phyloP scores from a whole-genome alignment of 2,888 invertebrate genomes.

The Lathronympha strigana region DNA sequence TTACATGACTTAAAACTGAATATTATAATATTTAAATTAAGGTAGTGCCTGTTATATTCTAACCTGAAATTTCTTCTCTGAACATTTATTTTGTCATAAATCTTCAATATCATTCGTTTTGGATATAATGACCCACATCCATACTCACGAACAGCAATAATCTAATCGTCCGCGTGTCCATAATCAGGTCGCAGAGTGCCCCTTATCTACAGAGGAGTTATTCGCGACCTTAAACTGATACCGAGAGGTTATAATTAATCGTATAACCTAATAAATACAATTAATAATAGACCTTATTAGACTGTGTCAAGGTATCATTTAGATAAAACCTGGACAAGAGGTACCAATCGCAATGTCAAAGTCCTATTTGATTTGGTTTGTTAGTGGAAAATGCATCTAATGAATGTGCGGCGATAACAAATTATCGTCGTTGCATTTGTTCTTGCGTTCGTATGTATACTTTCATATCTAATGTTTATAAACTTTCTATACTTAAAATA shows the following conservation, averaged over 20 bases:
- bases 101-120: neutral
- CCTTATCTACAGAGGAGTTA: conserved; percentile 21
- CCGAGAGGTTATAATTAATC: conserved; percentile 13
- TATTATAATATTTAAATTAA: too few relatives aligned
- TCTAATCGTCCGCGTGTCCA: conserved; percentile 14
- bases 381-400: conserved; percentile 11
- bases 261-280: neutral
- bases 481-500: too few relatives aligned
- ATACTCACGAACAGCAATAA: conserved; percentile 1
- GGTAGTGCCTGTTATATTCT: too few relatives aligned
- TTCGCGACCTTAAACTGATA: conserved; percentile 36
- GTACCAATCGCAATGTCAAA: conserved; percentile 14
- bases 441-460: neutral
- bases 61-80: too few relatives aligned
- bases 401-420: neutral
- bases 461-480: neutral
- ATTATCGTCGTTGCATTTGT: neutral
- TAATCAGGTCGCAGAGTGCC: conserved; percentile 33
- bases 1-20: too few relatives aligned
- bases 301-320: neutral
- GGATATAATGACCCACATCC: neutral
- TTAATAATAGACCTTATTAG: neutral
- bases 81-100: too few relatives aligned
- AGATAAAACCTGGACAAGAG: neutral
- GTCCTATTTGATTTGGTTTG: conserved; percentile 7